Percentiles rank a stretch among this genome's conserved stretches.
Evolutionary conservation across 2,888 invertebrate species (phyloP).

Genomic region (Harpalus rufipes): DNA sequence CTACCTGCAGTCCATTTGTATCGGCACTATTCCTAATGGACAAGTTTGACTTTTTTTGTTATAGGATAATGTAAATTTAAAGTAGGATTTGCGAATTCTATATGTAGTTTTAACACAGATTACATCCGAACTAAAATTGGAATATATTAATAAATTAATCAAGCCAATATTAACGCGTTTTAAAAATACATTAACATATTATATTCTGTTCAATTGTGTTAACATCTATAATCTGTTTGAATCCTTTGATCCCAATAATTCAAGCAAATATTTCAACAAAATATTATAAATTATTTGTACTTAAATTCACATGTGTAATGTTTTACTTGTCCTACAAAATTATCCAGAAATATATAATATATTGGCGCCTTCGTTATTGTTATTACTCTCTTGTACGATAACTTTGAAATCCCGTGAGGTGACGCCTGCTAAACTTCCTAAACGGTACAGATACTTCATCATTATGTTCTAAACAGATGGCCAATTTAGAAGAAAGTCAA

Average conservation of each 20-base stretch:
- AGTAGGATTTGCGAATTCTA: background rate
- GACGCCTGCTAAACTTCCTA: no score
- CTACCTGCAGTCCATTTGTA: background rate
- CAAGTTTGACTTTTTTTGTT: background rate
- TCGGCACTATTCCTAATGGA: background rate
- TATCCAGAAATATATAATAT: no score
- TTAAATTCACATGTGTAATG: no score
- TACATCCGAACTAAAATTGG: background rate
- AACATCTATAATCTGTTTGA: background rate
- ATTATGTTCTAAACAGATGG: no score
- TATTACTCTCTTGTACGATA: no score
- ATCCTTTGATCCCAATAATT: background rate
- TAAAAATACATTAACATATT: background rate
- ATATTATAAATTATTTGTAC: background rate
- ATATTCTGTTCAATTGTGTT: background rate
- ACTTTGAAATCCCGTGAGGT: no score
- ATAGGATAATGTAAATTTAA: background rate
- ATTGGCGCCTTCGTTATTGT: no score
- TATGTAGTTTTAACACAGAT: background rate
- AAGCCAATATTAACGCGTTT: background rate
- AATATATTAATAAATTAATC: background rate
- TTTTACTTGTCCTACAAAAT: no score
- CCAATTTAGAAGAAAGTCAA: no score
- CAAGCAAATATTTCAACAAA: background rate
- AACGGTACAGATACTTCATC: no score